Percentiles rank a stretch among this genome's conserved stretches.
These are phyloP conservation scores for Phainopepla nitens DNA, from an alignment of 2,113 vertebrate species.

Conservation along the genomic window DNA sequence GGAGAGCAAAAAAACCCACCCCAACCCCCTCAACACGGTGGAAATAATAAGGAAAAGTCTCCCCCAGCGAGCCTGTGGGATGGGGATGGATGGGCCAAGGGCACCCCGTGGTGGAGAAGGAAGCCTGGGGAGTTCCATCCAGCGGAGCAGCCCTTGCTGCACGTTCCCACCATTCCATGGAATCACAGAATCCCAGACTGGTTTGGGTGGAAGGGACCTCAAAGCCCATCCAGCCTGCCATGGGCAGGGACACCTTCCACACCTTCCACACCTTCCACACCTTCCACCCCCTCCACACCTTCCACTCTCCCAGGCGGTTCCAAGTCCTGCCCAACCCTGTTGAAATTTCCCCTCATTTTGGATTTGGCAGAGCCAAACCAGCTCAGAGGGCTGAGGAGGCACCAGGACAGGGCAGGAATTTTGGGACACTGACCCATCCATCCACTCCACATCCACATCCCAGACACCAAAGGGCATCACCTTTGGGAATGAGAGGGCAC, in stretches of 20 bases:
- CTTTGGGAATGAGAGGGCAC: neutral
- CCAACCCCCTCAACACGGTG: neutral
- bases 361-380: neutral
- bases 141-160: rapidly evolving
- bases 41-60: neutral
- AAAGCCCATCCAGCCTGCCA: no score
- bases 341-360: neutral
- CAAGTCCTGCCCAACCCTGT: neutral
- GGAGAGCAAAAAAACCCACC: neutral
- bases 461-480: rapidly evolving
- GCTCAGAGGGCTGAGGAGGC: neutral
- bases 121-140: neutral
- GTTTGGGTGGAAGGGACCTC: no score
- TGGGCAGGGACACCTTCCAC: neutral
- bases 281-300: neutral
- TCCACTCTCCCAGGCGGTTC: rapidly evolving
- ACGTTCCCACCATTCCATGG: no score
- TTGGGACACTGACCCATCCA: rapidly evolving
- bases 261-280: neutral
- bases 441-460: rapidly evolving
- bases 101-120: neutral
- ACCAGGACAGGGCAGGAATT: neutral
- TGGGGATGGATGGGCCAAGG: neutral
- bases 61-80: neutral
- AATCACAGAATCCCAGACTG: no score